These are phyloP conservation scores for Chionomys nivalis DNA, from an alignment of 2,113 vertebrate genomes.

Conservation along the genomic window DNA sequence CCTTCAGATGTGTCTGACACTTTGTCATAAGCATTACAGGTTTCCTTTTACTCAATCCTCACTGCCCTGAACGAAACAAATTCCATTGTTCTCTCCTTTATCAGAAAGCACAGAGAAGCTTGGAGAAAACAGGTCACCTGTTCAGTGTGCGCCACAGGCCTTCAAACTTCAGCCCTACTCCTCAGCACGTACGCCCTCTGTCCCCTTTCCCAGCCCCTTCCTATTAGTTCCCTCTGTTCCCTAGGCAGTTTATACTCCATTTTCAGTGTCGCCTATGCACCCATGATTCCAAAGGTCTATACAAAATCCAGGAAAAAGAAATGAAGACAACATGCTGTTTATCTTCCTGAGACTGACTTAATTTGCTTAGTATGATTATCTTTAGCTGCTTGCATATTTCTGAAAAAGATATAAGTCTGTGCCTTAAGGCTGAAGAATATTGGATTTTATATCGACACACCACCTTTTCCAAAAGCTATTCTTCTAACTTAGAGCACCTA, in stretches of 20 bases:
- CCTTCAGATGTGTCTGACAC: neutral
- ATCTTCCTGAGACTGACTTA: neutral
- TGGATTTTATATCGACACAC: no score
- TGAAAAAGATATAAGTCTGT: neutral
- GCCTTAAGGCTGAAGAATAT: neutral
- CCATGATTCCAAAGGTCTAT: neutral
- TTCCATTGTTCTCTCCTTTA: neutral
- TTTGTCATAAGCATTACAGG: neutral
- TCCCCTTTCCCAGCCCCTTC: neutral
- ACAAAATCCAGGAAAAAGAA: neutral
- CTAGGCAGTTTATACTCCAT: neutral
- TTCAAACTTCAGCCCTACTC: neutral
- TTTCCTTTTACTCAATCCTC: neutral
- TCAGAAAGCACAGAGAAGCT: neutral
- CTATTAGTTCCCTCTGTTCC: neutral
- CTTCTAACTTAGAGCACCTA: neutral
- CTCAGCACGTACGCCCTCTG: no score
- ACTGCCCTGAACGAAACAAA: rapidly evolving
- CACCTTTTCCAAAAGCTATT: neutral
- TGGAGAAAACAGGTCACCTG: neutral
- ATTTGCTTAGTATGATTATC: neutral
- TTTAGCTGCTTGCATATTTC: neutral
- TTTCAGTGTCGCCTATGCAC: neutral
- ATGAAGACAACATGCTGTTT: neutral
- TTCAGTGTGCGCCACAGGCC: rapidly evolving